phyloP scores from a whole-genome alignment of 2,888 invertebrate genomes.

The Myathropa florea region DNA sequence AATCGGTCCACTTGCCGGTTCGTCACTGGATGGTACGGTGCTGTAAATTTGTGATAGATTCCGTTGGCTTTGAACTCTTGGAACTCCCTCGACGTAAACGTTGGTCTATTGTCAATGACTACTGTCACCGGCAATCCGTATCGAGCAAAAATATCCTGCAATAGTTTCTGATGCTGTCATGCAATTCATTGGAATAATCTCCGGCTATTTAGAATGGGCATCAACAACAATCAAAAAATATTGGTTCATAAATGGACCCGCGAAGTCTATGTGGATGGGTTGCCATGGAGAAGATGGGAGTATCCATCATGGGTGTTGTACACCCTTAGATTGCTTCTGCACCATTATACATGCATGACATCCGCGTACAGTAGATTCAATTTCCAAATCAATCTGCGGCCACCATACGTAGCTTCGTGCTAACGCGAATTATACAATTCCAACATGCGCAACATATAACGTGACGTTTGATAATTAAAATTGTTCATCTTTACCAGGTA shows the following conservation, averaged over 20 bases:
- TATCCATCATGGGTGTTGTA: constrained; percentile 1
- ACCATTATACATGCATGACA: neutral
- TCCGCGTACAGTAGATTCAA: neutral
- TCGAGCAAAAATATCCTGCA: neutral
- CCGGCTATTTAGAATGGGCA: too few species aligned
- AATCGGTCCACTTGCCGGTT: neutral
- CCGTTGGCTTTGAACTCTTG: neutral
- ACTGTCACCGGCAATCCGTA: too few species aligned
- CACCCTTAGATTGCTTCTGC: neutral
- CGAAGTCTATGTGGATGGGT: constrained; percentile 9
- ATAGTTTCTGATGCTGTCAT: neutral
- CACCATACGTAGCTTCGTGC: constrained; percentile 10
- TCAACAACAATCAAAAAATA: constrained; percentile 28
- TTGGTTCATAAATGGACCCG: constrained; percentile 14
- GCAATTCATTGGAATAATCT: neutral
- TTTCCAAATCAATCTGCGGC: constrained; percentile 13
- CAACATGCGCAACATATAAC: constrained; percentile 8
- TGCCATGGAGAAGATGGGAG: constrained; percentile 15
- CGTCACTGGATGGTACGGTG: neutral
- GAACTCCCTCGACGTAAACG: neutral
- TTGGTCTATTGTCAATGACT: neutral
- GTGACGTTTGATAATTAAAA: constrained; percentile 13
- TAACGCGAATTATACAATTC: neutral
- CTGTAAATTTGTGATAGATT: neutral
- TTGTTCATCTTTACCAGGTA: constrained; percentile 18